A percentile compares a stretch with the other conserved stretches of the same genome.
Conservation (phyloP, 2,113 vertebrate species). For the Carettochelys insculpta region DNA sequence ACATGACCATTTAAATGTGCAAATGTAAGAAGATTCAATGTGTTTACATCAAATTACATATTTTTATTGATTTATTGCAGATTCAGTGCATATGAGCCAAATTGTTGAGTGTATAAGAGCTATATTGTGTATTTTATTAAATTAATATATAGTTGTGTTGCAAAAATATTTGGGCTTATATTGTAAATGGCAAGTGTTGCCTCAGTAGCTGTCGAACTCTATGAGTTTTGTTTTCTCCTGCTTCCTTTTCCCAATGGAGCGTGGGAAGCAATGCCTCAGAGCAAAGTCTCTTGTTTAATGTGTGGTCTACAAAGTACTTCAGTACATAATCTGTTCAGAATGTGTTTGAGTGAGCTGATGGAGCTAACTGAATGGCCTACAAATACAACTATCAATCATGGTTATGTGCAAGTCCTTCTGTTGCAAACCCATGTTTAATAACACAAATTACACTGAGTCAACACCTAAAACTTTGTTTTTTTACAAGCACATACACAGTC, state of each 20-base stretch:
- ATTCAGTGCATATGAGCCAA: slow-evolving; percentile 99
- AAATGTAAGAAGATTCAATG: slow-evolving; percentile 98
- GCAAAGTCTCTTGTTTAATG: slow-evolving; percentile 91
- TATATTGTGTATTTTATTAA: slow-evolving; percentile 99
- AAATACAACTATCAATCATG: slow-evolving; percentile 73
- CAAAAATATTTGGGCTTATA: slow-evolving; percentile 99
- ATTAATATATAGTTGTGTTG: slow-evolving; percentile 99
- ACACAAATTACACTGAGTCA: slow-evolving; percentile 71
- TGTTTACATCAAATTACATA: slow-evolving; percentile 99
- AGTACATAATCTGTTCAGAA: slow-evolving; percentile 93
- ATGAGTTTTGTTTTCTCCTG: slow-evolving; percentile 98
- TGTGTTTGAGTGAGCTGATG: slow-evolving; percentile 89
- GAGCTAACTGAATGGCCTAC: slow-evolving; percentile 80
- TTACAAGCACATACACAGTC: slow-evolving; percentile 26
- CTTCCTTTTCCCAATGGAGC: slow-evolving; percentile 88
- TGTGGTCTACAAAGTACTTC: slow-evolving; percentile 87
- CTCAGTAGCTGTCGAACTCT: slow-evolving; percentile 99
- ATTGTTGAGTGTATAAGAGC: slow-evolving; percentile 99
- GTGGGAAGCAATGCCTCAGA: slow-evolving; percentile 90
- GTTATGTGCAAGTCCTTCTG: slow-evolving; percentile 80
- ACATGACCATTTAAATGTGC: slow-evolving; percentile 96
- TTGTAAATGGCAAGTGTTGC: slow-evolving; percentile 99
- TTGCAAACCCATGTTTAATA: slow-evolving; percentile 72
- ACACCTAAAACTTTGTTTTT: slow-evolving; percentile 62
- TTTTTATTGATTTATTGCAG: slow-evolving; percentile 99